These are phyloP conservation scores for Drosophila simulans DNA, from an alignment of 1,140 invertebrate species.

Conservation along the genomic window DNA sequence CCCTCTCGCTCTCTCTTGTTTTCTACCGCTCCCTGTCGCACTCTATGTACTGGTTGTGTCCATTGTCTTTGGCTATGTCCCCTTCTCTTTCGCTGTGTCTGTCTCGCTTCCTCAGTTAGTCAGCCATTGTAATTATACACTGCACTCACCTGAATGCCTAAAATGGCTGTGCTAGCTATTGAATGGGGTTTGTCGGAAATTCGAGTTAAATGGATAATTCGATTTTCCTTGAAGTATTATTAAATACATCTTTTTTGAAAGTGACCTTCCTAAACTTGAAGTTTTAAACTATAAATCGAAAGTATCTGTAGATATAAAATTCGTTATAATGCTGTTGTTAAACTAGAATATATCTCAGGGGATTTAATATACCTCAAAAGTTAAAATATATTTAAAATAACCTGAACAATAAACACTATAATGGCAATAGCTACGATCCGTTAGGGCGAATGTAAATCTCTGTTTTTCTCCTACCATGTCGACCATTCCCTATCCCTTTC, in stretches of 20 bases:
- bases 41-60: conserved; percentile 57
- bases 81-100: conserved; percentile 38
- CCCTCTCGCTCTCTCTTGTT: conserved; percentile 11
- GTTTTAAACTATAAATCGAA: no score
- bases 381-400: not conserved
- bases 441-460: no score
- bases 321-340: no score
- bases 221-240: not conserved
- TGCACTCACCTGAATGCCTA: conserved; percentile 49
- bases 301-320: no score
- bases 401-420: no score
- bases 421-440: no score
- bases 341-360: not conserved
- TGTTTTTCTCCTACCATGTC: not conserved
- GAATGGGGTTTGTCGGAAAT: conserved; percentile 3
- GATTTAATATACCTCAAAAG: not conserved
- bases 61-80: conserved; percentile 71
- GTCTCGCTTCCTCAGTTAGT: conserved; percentile 57
- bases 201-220: conserved; percentile 14
- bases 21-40: not conserved
- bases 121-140: conserved; percentile 63
- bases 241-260: no score
- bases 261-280: no score
- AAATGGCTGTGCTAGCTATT: conserved; percentile 20
- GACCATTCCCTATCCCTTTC: conserved; percentile 20